Percentiles rank a stretch among this genome's conserved stretches.
These are phyloP conservation scores for Thyatira batis DNA, from an alignment of 2,888 invertebrate species.

Conservation along the genomic window DNA sequence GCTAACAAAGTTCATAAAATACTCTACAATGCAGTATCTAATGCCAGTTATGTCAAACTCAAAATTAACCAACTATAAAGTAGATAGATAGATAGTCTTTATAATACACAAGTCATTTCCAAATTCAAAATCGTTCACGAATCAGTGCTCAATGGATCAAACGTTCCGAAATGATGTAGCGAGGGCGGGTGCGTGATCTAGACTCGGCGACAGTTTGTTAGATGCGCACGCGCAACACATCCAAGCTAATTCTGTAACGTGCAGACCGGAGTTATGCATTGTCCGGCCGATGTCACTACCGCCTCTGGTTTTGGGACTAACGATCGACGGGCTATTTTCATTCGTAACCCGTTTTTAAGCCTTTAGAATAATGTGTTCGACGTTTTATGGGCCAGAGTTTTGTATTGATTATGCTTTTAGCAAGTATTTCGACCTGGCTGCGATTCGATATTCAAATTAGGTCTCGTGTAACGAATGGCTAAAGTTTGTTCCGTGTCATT, in stretches of 20 bases:
- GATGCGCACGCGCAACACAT: slow-evolving; percentile 59
- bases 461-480: neutral
- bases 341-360: slow-evolving; percentile 48
- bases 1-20: no score
- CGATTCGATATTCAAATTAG: neutral
- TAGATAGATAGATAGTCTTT: neutral
- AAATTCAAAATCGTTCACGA: neutral
- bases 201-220: slow-evolving; percentile 10
- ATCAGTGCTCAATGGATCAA: slow-evolving; percentile 1
- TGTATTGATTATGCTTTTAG: neutral
- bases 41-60: no score
- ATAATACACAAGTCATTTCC: neutral
- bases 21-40: no score
- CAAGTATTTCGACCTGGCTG: neutral
- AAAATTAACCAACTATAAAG: neutral
- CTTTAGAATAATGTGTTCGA: slow-evolving; percentile 22
- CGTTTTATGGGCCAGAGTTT: slow-evolving; percentile 5
- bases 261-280: slow-evolving; percentile 72
- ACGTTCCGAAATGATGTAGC: slow-evolving; percentile 5
- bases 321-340: slow-evolving; percentile 47
- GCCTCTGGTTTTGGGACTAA: slow-evolving; percentile 63
- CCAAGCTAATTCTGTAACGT: slow-evolving; percentile 68
- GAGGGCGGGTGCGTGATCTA: slow-evolving; percentile 8
- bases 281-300: slow-evolving; percentile 59
- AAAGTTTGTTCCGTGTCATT: neutral